A percentile compares a stretch with the other conserved stretches of the same genome.
phyloP scores from a whole-genome alignment of 2,797 vertebrate species.

The Aeoliscus strigatus region DNA sequence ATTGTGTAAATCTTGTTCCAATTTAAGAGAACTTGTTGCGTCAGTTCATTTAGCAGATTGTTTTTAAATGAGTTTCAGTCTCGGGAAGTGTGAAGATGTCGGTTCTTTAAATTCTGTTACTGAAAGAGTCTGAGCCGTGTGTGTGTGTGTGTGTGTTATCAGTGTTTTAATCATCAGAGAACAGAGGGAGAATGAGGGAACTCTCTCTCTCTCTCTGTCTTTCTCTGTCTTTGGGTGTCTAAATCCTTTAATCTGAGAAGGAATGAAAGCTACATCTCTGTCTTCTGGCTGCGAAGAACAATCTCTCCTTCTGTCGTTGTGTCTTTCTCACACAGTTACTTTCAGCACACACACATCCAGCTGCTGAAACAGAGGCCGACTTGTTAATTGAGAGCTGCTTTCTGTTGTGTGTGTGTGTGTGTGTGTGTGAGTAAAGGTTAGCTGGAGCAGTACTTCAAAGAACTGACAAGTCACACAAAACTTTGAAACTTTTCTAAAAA shows the following conservation, averaged over 20 bases:
- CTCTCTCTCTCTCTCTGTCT: slow-evolving; percentile 23
- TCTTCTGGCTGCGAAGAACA: slow-evolving; percentile 53
- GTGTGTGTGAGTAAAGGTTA: too few relatives aligned
- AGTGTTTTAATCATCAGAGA: slow-evolving; percentile 54
- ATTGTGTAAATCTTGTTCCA: too few relatives aligned
- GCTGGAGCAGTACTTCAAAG: slow-evolving; percentile 15
- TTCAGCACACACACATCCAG: slow-evolving; percentile 7
- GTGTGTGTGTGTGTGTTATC: slow-evolving; percentile 44
- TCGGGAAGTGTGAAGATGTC: too few relatives aligned
- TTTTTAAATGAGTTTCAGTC: too few relatives aligned
- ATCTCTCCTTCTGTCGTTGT: slow-evolving; percentile 25
- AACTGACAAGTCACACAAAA: slow-evolving; percentile 8
- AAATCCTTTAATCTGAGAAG: slow-evolving; percentile 67
- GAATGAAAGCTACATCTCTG: slow-evolving; percentile 56
- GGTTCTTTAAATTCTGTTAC: too few relatives aligned
- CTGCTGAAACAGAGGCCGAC: slow-evolving; percentile 32
- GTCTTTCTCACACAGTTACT: slow-evolving; percentile 6
- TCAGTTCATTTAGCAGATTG: too few relatives aligned
- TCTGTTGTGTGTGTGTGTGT: too few relatives aligned
- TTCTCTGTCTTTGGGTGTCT: slow-evolving; percentile 50
- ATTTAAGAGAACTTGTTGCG: too few relatives aligned
- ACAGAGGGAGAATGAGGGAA: slow-evolving; percentile 32
- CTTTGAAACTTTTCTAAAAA: slow-evolving; percentile 5
- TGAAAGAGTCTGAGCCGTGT: too few relatives aligned
- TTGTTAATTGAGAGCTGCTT: slow-evolving; percentile 46